Conservation (phyloP, 1,140 invertebrate species). For the Papilio helenus region DNA sequence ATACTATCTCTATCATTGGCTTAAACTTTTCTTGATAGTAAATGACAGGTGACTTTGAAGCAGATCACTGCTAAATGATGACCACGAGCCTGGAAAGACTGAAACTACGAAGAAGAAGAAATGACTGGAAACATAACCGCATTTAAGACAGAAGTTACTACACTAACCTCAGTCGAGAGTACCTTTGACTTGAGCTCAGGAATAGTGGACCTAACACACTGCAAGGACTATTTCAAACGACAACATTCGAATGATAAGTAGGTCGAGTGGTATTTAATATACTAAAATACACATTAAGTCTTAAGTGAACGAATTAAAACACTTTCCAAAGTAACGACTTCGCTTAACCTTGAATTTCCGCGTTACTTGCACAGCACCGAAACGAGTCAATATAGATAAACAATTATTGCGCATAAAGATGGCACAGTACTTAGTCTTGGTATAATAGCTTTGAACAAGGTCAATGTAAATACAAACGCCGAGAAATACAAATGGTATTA, state of each 20-base stretch:
- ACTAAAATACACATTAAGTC: neutral
- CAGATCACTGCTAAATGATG: too few relatives aligned
- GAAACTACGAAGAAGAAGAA: too few relatives aligned
- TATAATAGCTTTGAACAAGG: conserved; percentile 50
- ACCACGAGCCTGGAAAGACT: too few relatives aligned
- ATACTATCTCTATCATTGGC: too few relatives aligned
- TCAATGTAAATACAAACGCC: conserved; percentile 47
- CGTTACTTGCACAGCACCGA: neutral
- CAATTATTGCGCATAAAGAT: conserved; percentile 31
- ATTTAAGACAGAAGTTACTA: too few relatives aligned
- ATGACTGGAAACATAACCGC: too few relatives aligned
- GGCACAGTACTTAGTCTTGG: conserved; percentile 25
- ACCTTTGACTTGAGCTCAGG: too few relatives aligned
- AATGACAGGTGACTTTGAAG: too few relatives aligned
- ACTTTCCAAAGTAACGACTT: conserved; percentile 21
- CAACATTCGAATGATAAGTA: neutral
- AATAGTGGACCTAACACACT: too few relatives aligned
- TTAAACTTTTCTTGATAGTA: too few relatives aligned
- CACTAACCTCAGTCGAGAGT: too few relatives aligned
- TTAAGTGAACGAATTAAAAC: conserved; percentile 26
- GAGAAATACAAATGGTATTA: conserved; percentile 53
- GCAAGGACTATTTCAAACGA: neutral
- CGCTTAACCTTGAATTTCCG: conserved; percentile 24
- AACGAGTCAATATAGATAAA: conserved; percentile 31
- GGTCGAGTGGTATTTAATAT: neutral